Evolutionary conservation across 2,888 invertebrate genomes (phyloP).

Genomic region (Stenodema calcarata): DNA sequence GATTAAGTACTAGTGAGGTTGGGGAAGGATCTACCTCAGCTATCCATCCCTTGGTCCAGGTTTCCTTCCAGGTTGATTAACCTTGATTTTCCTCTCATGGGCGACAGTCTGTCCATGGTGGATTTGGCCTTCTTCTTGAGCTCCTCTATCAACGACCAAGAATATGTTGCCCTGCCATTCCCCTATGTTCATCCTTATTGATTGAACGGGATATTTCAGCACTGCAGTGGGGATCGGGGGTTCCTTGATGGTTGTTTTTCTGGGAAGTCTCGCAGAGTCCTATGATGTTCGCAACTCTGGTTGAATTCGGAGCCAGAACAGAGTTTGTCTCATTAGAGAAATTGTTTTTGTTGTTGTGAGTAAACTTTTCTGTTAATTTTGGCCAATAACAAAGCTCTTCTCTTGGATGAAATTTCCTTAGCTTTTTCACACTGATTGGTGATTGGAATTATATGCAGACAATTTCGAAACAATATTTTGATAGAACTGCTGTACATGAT

Average conservation of each 20-base stretch:
- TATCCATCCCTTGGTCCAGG: too few species aligned
- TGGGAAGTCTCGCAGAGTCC: background rate
- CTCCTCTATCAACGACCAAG: background rate
- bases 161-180: background rate
- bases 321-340: background rate
- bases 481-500: too few species aligned
- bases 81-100: too few species aligned
- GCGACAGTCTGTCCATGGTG: too few species aligned
- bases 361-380: background rate
- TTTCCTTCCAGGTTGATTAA: too few species aligned
- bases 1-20: too few species aligned
- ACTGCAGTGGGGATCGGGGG: background rate
- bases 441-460: too few species aligned
- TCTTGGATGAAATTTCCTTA: too few species aligned
- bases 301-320: background rate
- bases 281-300: background rate
- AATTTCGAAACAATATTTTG: too few species aligned
- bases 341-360: conserved; percentile 3
- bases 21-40: too few species aligned
- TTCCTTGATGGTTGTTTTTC: conserved; percentile 1
- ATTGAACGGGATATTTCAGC: background rate
- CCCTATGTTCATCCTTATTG: background rate
- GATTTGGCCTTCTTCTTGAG: too few species aligned
- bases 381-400: background rate
- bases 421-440: too few species aligned